A percentile compares a stretch with the other conserved stretches of the same genome.
Conservation (phyloP, 1,140 invertebrate genomes). For the Lepidurus packardi region DNA sequence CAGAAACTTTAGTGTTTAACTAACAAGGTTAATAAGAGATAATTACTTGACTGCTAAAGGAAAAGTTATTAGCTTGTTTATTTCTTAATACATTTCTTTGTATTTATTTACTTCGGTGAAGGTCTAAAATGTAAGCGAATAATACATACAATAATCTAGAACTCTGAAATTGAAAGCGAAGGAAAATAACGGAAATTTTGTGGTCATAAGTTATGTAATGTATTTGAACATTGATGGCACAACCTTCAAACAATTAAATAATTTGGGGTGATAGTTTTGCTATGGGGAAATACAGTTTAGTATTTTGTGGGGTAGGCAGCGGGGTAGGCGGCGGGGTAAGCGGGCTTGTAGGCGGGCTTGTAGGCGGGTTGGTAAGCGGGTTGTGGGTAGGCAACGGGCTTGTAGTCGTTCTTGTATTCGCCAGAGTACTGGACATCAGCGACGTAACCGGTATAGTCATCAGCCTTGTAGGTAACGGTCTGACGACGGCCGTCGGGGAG, state of each 20-base stretch:
- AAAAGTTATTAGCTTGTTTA: too few species aligned
- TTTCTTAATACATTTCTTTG: constrained; percentile 27
- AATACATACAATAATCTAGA: too few species aligned
- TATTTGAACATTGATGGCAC: background rate
- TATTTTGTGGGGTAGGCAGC: constrained; percentile 13
- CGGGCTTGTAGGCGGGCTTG: background rate
- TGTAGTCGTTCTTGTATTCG: constrained; percentile 52
- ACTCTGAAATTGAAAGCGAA: too few species aligned
- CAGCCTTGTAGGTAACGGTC: constrained; percentile 69
- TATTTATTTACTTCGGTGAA: background rate
- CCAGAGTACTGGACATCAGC: constrained; percentile 73
- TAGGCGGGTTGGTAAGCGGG: constrained; percentile 3
- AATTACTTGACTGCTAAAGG: too few species aligned
- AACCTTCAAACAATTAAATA: constrained; percentile 12
- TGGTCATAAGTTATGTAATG: background rate
- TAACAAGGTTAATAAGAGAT: constrained; percentile 35
- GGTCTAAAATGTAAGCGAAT: too few species aligned
- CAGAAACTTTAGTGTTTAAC: constrained; percentile 49
- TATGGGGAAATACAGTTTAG: background rate
- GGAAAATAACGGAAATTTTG: background rate
- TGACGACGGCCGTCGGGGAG: constrained; percentile 69
- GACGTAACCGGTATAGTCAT: constrained; percentile 69
- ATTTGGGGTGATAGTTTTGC: background rate
- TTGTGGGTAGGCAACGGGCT: constrained; percentile 27
- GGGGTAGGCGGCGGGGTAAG: background rate